Evolutionary conservation across 2,113 vertebrate genomes (phyloP).

Genomic region (Hylia prasina): DNA sequence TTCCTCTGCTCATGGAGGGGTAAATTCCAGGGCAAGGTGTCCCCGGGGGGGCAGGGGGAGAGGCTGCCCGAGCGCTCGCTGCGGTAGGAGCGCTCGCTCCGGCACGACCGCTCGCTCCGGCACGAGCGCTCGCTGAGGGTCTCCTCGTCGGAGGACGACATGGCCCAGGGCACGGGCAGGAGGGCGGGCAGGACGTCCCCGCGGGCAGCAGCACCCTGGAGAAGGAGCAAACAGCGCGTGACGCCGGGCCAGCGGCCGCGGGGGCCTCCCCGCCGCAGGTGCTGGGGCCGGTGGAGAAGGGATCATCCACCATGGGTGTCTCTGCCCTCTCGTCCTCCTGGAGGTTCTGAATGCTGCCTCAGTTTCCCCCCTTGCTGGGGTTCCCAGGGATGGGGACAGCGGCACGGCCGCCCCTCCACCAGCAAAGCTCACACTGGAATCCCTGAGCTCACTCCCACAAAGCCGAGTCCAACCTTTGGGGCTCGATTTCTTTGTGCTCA

Average conservation of each 20-base stretch:
- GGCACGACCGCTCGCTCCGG: constrained; percentile 87
- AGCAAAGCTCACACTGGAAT: background rate
- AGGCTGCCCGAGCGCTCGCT: constrained; percentile 93
- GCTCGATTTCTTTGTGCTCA: background rate
- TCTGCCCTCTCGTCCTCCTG: background rate
- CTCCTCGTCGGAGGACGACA: constrained; percentile 97
- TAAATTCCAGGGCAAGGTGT: constrained; percentile 97
- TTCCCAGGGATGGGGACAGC: rapidly evolving
- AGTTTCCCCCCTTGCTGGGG: background rate
- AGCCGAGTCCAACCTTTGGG: background rate
- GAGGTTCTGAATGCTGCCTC: background rate
- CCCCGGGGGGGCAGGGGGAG: constrained; percentile 88
- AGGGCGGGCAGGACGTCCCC: background rate
- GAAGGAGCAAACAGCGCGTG: background rate
- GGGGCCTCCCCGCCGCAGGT: background rate
- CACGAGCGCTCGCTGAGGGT: constrained; percentile 93
- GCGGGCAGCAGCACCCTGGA: constrained; percentile 29
- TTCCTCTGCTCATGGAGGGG: constrained; percentile 95
- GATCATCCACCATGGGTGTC: rapidly evolving
- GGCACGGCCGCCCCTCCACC: rapidly evolving
- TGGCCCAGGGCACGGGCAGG: constrained; percentile 46
- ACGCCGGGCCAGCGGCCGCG: rapidly evolving
- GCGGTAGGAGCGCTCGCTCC: constrained; percentile 90
- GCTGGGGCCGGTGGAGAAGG: background rate
- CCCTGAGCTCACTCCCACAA: background rate